Percentiles rank a stretch among this genome's conserved stretches.
Evolutionary conservation across 1,140 invertebrate genomes (phyloP).

Genomic region (Pissodes strobi): DNA sequence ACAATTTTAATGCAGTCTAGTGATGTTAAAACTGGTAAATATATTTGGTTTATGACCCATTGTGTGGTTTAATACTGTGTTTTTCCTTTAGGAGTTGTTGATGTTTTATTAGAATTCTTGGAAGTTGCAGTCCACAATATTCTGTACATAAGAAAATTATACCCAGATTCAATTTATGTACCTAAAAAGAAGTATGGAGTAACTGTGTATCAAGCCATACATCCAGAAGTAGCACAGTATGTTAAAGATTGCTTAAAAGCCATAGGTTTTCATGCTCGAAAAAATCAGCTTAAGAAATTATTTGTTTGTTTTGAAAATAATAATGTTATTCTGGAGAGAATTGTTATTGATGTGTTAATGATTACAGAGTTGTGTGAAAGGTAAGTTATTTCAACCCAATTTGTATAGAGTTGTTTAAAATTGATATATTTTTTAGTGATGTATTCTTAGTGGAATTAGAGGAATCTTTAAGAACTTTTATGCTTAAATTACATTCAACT

Average conservation of each 20-base stretch:
- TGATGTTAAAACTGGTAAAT: not conserved
- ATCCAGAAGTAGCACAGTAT: conserved; percentile 62
- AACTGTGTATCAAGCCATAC: conserved; percentile 57
- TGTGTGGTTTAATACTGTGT: too few relatives aligned
- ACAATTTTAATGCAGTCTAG: not conserved
- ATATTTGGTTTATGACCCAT: too few relatives aligned
- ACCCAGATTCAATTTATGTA: conserved; percentile 61
- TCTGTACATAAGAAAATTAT: conserved; percentile 60
- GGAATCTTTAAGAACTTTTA: conserved; percentile 40
- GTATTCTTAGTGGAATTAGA: conserved; percentile 42
- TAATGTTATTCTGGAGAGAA: conserved; percentile 35
- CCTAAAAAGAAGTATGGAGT: conserved; percentile 61
- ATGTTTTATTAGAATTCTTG: conserved; percentile 58
- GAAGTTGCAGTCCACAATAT: conserved; percentile 62
- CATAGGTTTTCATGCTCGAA: conserved; percentile 37
- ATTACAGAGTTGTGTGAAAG: conserved; percentile 24
- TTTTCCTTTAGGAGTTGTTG: conserved; percentile 36
- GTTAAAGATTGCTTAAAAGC: conserved; percentile 58
- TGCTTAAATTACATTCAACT: conserved; percentile 43
- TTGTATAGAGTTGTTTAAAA: not conserved
- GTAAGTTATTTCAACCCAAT: conserved; percentile 19
- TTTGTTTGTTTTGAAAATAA: conserved; percentile 39
- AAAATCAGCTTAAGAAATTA: conserved; percentile 38
- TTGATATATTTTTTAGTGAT: conserved; percentile 37
- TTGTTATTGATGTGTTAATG: conserved; percentile 39